phyloP scores from a whole-genome alignment of 2,888 invertebrate genomes.

The Aphidoletes aphidimyza region DNA sequence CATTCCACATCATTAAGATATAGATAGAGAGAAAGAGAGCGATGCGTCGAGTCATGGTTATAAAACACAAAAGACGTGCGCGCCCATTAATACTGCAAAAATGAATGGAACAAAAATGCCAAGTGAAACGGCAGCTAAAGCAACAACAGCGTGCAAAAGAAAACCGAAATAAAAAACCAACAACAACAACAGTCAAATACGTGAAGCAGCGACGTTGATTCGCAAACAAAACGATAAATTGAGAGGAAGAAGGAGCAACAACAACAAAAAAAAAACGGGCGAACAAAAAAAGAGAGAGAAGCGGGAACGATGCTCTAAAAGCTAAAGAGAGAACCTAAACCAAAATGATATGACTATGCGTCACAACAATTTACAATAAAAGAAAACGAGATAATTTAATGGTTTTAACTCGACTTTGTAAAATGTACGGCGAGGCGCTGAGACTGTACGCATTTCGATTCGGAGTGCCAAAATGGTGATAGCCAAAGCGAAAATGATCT shows the following conservation, averaged over 20 bases:
- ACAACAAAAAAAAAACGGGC: no score
- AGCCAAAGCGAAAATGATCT: not conserved
- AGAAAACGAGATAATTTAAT: slow-evolving; percentile 49
- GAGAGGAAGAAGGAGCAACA: not conserved
- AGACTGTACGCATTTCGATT: not conserved
- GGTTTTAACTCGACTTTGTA: slow-evolving; percentile 22
- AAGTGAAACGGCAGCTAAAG: not conserved
- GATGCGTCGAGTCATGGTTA: slow-evolving; percentile 45
- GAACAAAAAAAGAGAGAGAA: not conserved
- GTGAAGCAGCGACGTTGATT: not conserved
- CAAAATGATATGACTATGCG: not conserved
- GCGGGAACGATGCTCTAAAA: no score
- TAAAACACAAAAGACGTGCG: slow-evolving; percentile 19
- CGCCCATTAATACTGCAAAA: slow-evolving; percentile 17
- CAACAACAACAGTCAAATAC: not conserved
- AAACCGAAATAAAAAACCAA: not conserved
- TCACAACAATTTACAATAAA: slow-evolving; percentile 42
- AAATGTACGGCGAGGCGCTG: no score
- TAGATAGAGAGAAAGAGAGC: not conserved
- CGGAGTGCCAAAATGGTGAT: not conserved
- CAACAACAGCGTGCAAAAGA: not conserved
- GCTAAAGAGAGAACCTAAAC: no score
- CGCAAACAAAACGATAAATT: not conserved
- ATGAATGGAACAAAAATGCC: slow-evolving; percentile 10
- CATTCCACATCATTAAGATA: slow-evolving; percentile 15